A percentile compares a stretch with the other conserved stretches of the same genome.
Evolutionary conservation across 1,140 invertebrate genomes (phyloP).

Genomic region (Gerris buenoi): DNA sequence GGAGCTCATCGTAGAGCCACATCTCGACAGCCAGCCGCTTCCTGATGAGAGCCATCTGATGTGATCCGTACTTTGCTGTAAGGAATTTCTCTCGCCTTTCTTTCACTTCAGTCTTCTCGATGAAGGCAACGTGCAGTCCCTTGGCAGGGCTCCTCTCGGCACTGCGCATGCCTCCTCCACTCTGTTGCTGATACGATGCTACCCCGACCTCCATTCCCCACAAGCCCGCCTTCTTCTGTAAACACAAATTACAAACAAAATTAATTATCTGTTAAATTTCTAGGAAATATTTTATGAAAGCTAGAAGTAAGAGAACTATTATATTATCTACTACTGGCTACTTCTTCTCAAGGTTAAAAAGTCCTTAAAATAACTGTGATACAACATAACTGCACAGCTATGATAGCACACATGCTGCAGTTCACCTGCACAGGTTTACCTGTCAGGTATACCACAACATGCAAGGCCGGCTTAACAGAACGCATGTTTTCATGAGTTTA

Average conservation of each 20-base stretch:
- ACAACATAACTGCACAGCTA: no score
- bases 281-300: no score
- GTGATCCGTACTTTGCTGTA: slow-evolving; percentile 88
- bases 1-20: slow-evolving; percentile 91
- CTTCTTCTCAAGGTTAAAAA: no score
- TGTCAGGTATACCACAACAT: no score
- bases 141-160: slow-evolving; percentile 57
- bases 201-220: slow-evolving; percentile 15
- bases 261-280: no score
- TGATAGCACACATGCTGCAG: no score
- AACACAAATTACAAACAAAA: slow-evolving; percentile 1
- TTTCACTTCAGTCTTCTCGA: slow-evolving; percentile 69
- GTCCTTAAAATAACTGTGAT: no score
- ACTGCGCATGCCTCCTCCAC: slow-evolving; percentile 12
- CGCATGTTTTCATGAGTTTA: no score
- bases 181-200: slow-evolving; percentile 6
- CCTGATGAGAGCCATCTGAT: slow-evolving; percentile 91
- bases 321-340: no score
- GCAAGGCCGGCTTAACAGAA: no score
- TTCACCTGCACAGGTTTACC: no score
- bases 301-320: no score
- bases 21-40: slow-evolving; percentile 89
- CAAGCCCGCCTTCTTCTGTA: slow-evolving; percentile 3
- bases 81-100: slow-evolving; percentile 83
- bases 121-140: slow-evolving; percentile 74